Percentiles rank a stretch among this genome's conserved stretches.
These are phyloP conservation scores for Urocitellus parryii DNA, from an alignment of 2,113 vertebrate genomes.

Conservation along the genomic window DNA sequence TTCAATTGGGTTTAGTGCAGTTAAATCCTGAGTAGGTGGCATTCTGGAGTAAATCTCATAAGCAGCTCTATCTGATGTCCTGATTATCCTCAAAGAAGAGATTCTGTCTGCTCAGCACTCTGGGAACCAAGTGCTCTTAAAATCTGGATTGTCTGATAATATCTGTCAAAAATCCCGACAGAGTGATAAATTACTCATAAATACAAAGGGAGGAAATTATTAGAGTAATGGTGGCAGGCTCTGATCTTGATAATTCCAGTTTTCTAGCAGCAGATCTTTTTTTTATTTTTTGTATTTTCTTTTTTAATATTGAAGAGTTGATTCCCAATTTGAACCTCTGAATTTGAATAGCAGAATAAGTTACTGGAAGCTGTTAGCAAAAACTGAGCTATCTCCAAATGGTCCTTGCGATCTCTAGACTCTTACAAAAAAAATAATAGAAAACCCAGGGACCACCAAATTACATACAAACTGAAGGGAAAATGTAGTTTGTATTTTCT, in stretches of 20 bases:
- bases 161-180: conserved; percentile 30
- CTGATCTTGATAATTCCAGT: conserved; percentile 1
- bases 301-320: not conserved
- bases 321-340: conserved; percentile 36
- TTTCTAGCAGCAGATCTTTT: not conserved
- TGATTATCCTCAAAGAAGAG: not conserved
- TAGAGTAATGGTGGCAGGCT: not conserved
- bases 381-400: not conserved
- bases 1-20: not conserved
- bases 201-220: not conserved
- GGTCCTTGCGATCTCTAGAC: not conserved
- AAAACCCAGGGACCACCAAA: not conserved
- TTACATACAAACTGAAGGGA: not conserved
- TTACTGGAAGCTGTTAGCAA: not conserved
- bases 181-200: conserved; percentile 33
- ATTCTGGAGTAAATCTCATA: not conserved
- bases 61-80: not conserved
- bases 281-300: not conserved
- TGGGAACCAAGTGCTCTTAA: not conserved
- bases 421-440: not conserved
- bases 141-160: conserved; percentile 29
- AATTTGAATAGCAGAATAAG: conserved; percentile 40
- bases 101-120: not conserved
- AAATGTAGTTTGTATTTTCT: conserved; percentile 39
- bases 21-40: not conserved